These are phyloP conservation scores for Anagyrus pseudococci DNA, from an alignment of 2,888 invertebrate species.

Conservation along the genomic window DNA sequence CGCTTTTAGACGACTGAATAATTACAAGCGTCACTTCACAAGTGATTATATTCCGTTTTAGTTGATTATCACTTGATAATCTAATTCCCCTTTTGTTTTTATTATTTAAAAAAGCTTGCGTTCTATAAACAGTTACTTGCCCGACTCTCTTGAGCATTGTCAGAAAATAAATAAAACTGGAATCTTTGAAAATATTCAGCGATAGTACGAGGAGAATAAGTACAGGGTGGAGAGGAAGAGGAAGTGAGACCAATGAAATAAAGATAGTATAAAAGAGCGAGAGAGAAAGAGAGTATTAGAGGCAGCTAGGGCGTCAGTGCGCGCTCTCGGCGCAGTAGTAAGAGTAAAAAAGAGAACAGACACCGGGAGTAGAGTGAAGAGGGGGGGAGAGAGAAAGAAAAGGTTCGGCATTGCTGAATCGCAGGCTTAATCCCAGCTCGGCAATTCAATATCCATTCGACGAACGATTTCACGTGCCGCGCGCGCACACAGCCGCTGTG, in stretches of 20 bases:
- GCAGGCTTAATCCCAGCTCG: conserved; percentile 45
- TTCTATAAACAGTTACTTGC: no score
- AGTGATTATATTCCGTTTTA: conserved; percentile 21
- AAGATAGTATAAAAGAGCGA: not conserved
- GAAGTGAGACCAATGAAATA: no score
- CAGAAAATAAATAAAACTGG: no score
- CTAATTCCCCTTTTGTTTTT: not conserved
- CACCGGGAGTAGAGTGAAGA: conserved; percentile 16
- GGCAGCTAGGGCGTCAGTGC: no score
- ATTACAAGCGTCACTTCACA: conserved; percentile 17
- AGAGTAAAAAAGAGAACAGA: conserved; percentile 17
- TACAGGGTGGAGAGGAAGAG: no score
- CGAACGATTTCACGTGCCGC: conserved; percentile 44
- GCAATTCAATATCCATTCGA: conserved; percentile 49
- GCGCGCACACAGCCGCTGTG: conserved; percentile 11
- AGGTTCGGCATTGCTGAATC: conserved; percentile 33
- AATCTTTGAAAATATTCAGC: no score
- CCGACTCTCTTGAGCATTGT: no score
- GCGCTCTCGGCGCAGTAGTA: no score
- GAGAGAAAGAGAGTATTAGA: no score
- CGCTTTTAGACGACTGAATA: conserved; percentile 37
- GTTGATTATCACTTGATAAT: conserved; percentile 26
- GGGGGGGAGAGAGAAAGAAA: conserved; percentile 16
- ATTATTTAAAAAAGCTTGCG: no score
- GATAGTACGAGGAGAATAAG: no score